A percentile compares a stretch with the other conserved stretches of the same genome.
These are phyloP conservation scores for Cyprinella venusta DNA, from an alignment of 2,797 vertebrate species.

Conservation along the genomic window DNA sequence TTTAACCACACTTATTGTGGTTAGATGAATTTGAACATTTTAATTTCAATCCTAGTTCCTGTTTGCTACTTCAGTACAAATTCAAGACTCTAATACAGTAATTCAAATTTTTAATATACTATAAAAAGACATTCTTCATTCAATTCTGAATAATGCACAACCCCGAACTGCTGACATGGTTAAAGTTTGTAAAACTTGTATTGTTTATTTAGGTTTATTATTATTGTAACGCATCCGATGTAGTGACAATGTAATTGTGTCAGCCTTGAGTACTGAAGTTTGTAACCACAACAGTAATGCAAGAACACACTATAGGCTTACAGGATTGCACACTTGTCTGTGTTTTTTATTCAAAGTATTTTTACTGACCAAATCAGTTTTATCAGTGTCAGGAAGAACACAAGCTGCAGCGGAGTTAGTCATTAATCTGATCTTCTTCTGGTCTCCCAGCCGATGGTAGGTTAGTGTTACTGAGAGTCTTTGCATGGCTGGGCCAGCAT, in stretches of 20 bases:
- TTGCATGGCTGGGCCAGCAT: constrained; percentile 40
- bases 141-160: not conserved
- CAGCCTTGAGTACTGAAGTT: not conserved
- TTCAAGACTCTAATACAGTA: not conserved
- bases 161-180: not conserved
- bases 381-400: not conserved
- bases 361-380: constrained; percentile 15
- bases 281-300: constrained; percentile 1
- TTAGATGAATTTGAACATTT: not conserved
- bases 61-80: not conserved
- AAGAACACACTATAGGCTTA: not conserved
- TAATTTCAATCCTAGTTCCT: not conserved
- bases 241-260: not conserved
- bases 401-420: not conserved
- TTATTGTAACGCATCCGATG: not conserved
- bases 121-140: not conserved
- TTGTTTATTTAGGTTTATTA: not conserved
- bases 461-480: constrained; percentile 37
- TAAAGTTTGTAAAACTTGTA: not conserved
- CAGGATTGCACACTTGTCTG: not conserved
- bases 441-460: constrained; percentile 9
- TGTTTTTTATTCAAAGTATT: constrained; percentile 17
- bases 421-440: constrained; percentile 7
- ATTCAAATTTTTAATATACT: no score
- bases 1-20: not conserved